A percentile compares a stretch with the other conserved stretches of the same genome.
phyloP scores from a whole-genome alignment of 2,888 invertebrate species.

The Agrotis exclamationis region DNA sequence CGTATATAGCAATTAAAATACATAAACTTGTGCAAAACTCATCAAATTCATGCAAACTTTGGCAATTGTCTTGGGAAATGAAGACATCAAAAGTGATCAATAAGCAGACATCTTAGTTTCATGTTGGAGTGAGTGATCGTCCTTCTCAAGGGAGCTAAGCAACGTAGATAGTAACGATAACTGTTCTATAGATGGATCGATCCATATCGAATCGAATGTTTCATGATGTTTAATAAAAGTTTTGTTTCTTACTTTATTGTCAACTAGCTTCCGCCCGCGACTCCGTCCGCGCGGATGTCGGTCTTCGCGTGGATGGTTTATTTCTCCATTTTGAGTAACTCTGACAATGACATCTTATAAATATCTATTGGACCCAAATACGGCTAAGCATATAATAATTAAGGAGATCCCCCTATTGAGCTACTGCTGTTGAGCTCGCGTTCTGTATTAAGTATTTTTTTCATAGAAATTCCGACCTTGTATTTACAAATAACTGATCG shows the following conservation, averaged over 20 bases:
- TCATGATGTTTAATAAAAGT: background rate
- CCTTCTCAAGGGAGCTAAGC: constrained; percentile 19
- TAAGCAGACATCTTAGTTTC: constrained; percentile 45
- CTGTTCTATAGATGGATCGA: constrained; percentile 10
- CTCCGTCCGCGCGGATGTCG: no score
- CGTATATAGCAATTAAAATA: background rate
- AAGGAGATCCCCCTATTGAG: no score
- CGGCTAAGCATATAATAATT: no score
- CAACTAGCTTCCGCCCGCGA: no score
- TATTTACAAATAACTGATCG: no score
- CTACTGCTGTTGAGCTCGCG: no score
- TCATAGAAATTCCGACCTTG: no score
- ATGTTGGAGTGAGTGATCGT: constrained; percentile 41
- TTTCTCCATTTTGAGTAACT: no score
- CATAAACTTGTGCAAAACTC: constrained; percentile 32
- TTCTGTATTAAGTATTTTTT: no score
- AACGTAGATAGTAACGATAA: background rate
- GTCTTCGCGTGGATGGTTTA: no score
- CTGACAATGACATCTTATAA: no score
- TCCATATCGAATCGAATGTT: constrained; percentile 10
- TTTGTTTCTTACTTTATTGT: background rate
- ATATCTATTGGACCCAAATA: no score
- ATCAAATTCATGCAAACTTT: constrained; percentile 50
- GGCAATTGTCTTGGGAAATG: constrained; percentile 42
- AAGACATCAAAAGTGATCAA: constrained; percentile 51